These are phyloP conservation scores for Cladorhizidae sp. DNA, from an alignment of 37 sponge, comb jelly and placozoan genomes.

Conservation along the genomic window DNA sequence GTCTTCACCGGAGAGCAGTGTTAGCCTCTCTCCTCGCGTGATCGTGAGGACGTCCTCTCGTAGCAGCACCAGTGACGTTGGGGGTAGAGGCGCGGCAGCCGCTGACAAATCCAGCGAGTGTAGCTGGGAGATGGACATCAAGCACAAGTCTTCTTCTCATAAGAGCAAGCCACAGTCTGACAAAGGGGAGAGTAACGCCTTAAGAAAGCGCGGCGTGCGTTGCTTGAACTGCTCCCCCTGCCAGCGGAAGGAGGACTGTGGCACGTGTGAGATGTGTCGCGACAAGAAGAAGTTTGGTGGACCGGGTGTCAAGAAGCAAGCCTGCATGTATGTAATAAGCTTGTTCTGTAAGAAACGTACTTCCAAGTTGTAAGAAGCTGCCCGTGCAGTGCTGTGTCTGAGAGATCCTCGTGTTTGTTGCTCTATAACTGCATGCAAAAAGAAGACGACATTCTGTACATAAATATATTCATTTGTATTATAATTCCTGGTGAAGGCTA, in stretches of 20 bases:
- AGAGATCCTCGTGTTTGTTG: too few relatives aligned
- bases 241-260: constrained; percentile 71
- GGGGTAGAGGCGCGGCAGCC: too few relatives aligned
- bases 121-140: not conserved
- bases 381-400: too few relatives aligned
- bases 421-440: too few relatives aligned
- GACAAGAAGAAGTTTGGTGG: constrained; percentile 78
- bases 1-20: too few relatives aligned
- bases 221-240: constrained; percentile 76
- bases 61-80: not conserved
- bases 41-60: too few relatives aligned
- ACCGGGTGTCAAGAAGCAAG: constrained; percentile 64
- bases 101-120: not conserved
- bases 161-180: not conserved
- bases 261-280: constrained; percentile 36
- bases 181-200: not conserved
- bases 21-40: too few relatives aligned
- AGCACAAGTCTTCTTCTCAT: not conserved
- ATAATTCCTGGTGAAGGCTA: too few relatives aligned
- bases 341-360: too few relatives aligned
- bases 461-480: too few relatives aligned
- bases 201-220: constrained; percentile 65
- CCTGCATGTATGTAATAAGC: constrained; percentile 64
- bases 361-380: too few relatives aligned
- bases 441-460: too few relatives aligned